Percentiles rank a stretch among this genome's conserved stretches.
These are phyloP conservation scores for Panagrolaimus sp. DNA, from an alignment of 1,140 invertebrate genomes.

Conservation along the genomic window DNA sequence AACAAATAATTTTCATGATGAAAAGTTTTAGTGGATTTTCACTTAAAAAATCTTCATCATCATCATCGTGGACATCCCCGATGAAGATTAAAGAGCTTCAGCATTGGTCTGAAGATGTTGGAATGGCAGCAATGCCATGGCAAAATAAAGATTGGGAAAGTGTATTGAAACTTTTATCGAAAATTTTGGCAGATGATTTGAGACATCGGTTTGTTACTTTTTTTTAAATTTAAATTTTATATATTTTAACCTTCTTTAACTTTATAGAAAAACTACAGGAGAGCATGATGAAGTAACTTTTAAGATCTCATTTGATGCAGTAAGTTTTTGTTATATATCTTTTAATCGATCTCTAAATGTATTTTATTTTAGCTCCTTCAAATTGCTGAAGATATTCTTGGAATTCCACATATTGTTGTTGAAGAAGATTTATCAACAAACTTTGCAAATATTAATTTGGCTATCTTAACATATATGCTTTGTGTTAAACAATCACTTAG, in stretches of 20 bases:
- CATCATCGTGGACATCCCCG: too few species aligned
- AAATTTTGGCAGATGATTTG: constrained; percentile 6
- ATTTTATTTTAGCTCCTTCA: not conserved
- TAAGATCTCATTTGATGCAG: constrained; percentile 2
- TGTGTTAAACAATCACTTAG: constrained; percentile 5
- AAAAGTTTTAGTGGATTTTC: too few species aligned
- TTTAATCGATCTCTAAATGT: not conserved
- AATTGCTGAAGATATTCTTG: constrained; percentile 12
- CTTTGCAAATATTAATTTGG: constrained; percentile 2
- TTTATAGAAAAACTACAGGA: not conserved
- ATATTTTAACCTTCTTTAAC: not conserved
- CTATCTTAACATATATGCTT: constrained; percentile 5
- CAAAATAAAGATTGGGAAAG: not conserved
- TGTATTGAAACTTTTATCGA: constrained; percentile 1
- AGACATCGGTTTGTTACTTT: not conserved
- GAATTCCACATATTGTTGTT: not conserved
- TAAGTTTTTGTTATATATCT: not conserved
- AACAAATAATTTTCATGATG: too few species aligned
- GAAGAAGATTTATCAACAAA: constrained; percentile 6
- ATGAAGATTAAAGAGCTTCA: constrained; percentile 11
- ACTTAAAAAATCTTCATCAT: not conserved
- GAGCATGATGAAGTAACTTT: constrained; percentile 5
- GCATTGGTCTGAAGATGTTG: constrained; percentile 12
- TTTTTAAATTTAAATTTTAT: not conserved
- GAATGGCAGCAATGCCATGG: not conserved